Percentiles rank a stretch among this genome's conserved stretches.
These are phyloP conservation scores for Pristionchus arcanus DNA, from an alignment of 2,888 invertebrate genomes.

Conservation along the genomic window DNA sequence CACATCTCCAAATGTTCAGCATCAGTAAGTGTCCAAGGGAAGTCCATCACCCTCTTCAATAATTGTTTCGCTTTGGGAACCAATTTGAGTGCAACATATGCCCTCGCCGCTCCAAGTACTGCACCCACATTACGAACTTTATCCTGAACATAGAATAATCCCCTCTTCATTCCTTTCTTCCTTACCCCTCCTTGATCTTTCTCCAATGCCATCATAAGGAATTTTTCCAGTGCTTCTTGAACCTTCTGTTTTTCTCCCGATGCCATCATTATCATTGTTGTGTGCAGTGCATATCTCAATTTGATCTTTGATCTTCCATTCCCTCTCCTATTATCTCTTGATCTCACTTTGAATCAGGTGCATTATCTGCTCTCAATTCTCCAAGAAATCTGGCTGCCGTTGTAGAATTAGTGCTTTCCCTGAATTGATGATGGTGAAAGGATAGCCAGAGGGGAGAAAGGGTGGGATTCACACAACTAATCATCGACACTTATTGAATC, in stretches of 20 bases:
- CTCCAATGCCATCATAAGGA: constrained; percentile 49
- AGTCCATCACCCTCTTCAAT: constrained; percentile 90
- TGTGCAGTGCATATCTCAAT: constrained; percentile 46
- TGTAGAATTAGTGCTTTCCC: constrained; percentile 82
- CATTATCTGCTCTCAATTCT: constrained; percentile 73
- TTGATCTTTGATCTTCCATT: not conserved
- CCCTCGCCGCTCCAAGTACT: constrained; percentile 90
- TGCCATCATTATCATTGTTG: constrained; percentile 55
- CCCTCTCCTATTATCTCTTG: not conserved
- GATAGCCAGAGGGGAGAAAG: not conserved
- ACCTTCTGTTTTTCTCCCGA: constrained; percentile 47
- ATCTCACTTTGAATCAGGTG: constrained; percentile 51
- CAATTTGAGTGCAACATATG: constrained; percentile 91
- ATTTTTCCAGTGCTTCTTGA: constrained; percentile 40
- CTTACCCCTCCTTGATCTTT: not conserved
- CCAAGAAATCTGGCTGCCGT: constrained; percentile 85
- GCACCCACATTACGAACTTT: constrained; percentile 86
- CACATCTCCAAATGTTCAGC: constrained; percentile 95
- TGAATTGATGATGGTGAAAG: not conserved
- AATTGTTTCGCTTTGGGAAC: constrained; percentile 84
- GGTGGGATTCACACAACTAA: no score
- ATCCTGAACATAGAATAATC: not conserved
- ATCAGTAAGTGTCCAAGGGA: constrained; percentile 94
- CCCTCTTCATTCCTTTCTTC: not conserved
- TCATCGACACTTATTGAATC: not conserved